A percentile compares a stretch with the other conserved stretches of the same genome.
phyloP scores from a whole-genome alignment of 2,888 invertebrate species.

The Cephus pygmeus region DNA sequence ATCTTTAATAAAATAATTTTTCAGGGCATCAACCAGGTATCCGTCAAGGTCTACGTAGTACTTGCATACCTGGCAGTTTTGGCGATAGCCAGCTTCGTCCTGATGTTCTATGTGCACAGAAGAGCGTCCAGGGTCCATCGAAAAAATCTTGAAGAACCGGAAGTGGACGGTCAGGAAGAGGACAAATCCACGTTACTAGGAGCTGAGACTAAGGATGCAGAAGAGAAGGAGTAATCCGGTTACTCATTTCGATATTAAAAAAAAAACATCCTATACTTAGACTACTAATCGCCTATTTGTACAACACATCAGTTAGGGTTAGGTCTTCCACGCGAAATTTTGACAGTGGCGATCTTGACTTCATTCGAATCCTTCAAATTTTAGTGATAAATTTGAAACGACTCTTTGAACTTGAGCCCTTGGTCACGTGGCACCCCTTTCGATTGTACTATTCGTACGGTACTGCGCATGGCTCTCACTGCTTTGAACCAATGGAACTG shows the following conservation, averaged over 20 bases:
- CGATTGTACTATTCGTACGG: not conserved
- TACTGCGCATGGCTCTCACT: not conserved
- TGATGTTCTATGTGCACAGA: conserved; percentile 42
- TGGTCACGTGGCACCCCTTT: not conserved
- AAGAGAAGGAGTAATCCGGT: conserved; percentile 46
- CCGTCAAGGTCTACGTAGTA: conserved; percentile 32
- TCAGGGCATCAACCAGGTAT: conserved; percentile 29
- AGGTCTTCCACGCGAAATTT: conserved; percentile 18
- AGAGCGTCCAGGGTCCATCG: conserved; percentile 38
- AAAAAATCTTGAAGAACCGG: conserved; percentile 45
- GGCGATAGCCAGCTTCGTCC: conserved; percentile 29
- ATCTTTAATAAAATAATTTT: not conserved
- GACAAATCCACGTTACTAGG: conserved; percentile 51
- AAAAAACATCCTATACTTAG: conserved; percentile 15
- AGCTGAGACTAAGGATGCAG: conserved; percentile 42
- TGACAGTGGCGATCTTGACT: not conserved
- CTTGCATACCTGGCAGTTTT: conserved; percentile 30
- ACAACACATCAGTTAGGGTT: conserved; percentile 20
- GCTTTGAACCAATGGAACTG: not conserved
- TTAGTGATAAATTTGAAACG: not conserved
- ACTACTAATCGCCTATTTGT: conserved; percentile 42
- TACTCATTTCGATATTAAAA: not conserved
- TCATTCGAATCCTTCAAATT: not conserved
- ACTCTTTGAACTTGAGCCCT: not conserved
- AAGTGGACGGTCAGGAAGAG: conserved; percentile 45